These are phyloP conservation scores for Gryon sp. DNA, from an alignment of 1,140 invertebrate genomes.

Conservation along the genomic window DNA sequence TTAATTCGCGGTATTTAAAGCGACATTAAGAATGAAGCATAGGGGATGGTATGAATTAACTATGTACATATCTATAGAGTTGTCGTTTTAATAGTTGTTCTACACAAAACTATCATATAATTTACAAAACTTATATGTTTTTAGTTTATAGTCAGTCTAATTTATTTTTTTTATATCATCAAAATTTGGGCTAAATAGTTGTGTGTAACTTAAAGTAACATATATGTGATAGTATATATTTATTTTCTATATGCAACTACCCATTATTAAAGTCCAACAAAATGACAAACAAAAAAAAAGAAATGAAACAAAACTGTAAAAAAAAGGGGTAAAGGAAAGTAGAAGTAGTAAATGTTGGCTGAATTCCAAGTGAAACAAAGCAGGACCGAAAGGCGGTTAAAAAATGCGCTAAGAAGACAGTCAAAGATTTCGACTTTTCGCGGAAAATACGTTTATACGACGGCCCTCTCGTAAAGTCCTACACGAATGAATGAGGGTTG, in stretches of 20 bases:
- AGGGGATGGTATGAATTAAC: conserved; percentile 47
- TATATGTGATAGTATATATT: too few species aligned
- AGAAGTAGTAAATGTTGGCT: too few species aligned
- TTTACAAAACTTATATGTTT: too few species aligned
- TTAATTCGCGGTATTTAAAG: conserved; percentile 56
- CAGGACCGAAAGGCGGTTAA: conserved; percentile 21
- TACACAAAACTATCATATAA: not conserved
- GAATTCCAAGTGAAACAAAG: not conserved
- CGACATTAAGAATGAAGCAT: conserved; percentile 44
- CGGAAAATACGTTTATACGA: conserved; percentile 60
- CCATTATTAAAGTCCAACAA: too few species aligned
- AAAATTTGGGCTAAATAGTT: too few species aligned
- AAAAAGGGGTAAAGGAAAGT: too few species aligned
- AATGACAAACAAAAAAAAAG: too few species aligned
- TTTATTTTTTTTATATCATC: too few species aligned
- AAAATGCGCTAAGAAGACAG: conserved; percentile 47
- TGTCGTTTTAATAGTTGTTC: conserved; percentile 36
- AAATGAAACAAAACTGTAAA: too few species aligned
- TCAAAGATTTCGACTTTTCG: conserved; percentile 59
- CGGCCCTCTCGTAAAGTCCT: conserved; percentile 54
- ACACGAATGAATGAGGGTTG: conserved; percentile 41
- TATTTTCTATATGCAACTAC: too few species aligned
- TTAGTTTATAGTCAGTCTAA: too few species aligned
- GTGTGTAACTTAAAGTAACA: too few species aligned
- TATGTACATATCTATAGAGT: conserved; percentile 28